Percentiles rank a stretch among this genome's conserved stretches.
Conservation (phyloP, 2,797 vertebrate genomes). For the Danio kyathit region DNA sequence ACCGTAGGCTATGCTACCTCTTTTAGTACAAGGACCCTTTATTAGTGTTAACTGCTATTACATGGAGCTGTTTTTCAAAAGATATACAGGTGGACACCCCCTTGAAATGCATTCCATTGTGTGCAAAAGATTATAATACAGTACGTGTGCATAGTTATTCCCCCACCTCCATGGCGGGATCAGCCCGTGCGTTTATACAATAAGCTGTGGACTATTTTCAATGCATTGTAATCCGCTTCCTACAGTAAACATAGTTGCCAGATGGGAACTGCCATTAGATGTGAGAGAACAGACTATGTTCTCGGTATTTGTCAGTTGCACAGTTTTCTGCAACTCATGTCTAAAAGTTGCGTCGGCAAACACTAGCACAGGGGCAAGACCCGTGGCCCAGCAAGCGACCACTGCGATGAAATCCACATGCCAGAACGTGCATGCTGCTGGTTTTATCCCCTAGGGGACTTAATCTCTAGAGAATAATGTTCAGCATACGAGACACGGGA, state of each 20-base stretch:
- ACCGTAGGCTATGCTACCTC: background rate
- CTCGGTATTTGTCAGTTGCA: background rate
- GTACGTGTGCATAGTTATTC: slow-evolving; percentile 13
- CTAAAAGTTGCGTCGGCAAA: background rate
- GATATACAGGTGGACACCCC: background rate
- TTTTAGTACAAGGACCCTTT: too few species aligned
- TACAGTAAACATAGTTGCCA: background rate
- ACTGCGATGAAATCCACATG: background rate
- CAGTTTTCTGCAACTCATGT: background rate
- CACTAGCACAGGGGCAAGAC: slow-evolving; percentile 3
- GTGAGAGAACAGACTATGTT: background rate
- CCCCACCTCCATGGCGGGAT: slow-evolving; percentile 5
- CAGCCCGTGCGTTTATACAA: slow-evolving; percentile 22
- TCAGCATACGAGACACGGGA: slow-evolving; percentile 45
- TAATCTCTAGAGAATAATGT: slow-evolving; percentile 45
- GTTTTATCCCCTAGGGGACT: slow-evolving; percentile 2
- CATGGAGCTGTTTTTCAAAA: background rate
- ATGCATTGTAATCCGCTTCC: slow-evolving; percentile 31
- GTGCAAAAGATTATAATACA: slow-evolving; percentile 29
- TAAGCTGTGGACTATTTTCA: slow-evolving; percentile 1
- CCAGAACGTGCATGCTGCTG: slow-evolving; percentile 8
- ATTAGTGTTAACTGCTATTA: background rate
- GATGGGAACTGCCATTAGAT: slow-evolving; percentile 13
- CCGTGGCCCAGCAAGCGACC: slow-evolving; percentile 13
- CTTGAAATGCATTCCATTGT: background rate